These are phyloP conservation scores for Cercopithecus mona DNA, from an alignment of 2,113 vertebrate genomes.

Conservation along the genomic window DNA sequence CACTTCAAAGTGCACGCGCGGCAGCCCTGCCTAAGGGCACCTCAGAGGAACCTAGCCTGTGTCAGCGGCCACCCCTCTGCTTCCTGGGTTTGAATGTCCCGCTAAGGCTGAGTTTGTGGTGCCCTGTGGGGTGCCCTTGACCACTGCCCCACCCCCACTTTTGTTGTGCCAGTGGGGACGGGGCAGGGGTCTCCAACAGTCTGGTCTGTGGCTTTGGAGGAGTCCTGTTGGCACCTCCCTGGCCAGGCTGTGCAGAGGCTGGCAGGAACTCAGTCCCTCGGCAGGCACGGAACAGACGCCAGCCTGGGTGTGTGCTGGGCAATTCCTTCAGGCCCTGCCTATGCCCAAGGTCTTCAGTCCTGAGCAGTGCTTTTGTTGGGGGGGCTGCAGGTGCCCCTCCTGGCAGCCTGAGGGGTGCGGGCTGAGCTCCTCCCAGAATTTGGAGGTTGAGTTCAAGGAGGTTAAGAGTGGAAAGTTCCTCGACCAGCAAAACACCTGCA, in stretches of 20 bases:
- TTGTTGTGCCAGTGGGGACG: no score
- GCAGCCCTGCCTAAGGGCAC: rapidly evolving
- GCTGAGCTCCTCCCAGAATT: neutral
- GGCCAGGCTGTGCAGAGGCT: neutral
- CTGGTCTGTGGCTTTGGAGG: neutral
- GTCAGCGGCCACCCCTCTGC: neutral
- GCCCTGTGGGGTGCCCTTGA: neutral
- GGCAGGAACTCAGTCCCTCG: neutral
- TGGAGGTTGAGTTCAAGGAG: neutral
- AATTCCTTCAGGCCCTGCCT: no score
- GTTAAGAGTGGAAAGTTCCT: neutral
- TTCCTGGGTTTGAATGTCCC: neutral
- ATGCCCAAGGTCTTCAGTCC: neutral
- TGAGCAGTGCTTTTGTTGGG: no score
- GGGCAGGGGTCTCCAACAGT: neutral
- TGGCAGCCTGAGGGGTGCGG: neutral
- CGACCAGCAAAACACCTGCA: neutral
- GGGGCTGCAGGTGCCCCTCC: neutral
- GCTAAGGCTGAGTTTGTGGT: neutral
- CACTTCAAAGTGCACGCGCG: no score
- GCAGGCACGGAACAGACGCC: rapidly evolving
- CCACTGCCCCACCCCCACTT: neutral
- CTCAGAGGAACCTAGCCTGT: no score
- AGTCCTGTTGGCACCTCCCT: neutral
- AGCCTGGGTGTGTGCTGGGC: neutral